Evolutionary conservation across 2,797 vertebrate species (phyloP).

Genomic region (Centropyge bicolor): DNA sequence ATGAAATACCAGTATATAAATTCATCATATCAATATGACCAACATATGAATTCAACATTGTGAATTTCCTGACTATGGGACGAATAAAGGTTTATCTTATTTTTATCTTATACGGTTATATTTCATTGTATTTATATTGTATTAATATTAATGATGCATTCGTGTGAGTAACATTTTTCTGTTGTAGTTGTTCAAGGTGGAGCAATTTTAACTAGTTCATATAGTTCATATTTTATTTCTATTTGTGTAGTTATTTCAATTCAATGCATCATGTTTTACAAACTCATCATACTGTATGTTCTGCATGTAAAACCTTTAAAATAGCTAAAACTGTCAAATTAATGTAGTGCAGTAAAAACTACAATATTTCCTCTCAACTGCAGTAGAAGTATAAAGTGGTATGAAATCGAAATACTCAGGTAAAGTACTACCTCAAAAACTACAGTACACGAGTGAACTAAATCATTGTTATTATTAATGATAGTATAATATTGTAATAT

Average conservation of each 20-base stretch:
- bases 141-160: not conserved
- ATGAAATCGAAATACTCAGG: not conserved
- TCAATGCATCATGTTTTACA: not conserved
- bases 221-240: not conserved
- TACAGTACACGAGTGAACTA: not conserved
- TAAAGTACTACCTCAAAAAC: not conserved
- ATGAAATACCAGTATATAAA: not conserved
- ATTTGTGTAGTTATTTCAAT: not conserved
- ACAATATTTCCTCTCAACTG: not conserved
- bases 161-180: not conserved
- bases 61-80: too few species aligned
- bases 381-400: not conserved
- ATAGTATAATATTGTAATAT: too few species aligned
- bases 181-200: not conserved
- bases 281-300: not conserved
- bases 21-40: not conserved
- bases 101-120: too few species aligned
- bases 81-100: too few species aligned
- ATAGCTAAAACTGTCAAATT: not conserved
- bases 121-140: not conserved
- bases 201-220: not conserved
- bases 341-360: not conserved
- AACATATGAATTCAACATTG: too few species aligned
- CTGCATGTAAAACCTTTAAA: not conserved
- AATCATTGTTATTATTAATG: not conserved